Base-by-base conservation (phyloP, 2,797 vertebrate species). In the Sternotherus odoratus region DNA sequence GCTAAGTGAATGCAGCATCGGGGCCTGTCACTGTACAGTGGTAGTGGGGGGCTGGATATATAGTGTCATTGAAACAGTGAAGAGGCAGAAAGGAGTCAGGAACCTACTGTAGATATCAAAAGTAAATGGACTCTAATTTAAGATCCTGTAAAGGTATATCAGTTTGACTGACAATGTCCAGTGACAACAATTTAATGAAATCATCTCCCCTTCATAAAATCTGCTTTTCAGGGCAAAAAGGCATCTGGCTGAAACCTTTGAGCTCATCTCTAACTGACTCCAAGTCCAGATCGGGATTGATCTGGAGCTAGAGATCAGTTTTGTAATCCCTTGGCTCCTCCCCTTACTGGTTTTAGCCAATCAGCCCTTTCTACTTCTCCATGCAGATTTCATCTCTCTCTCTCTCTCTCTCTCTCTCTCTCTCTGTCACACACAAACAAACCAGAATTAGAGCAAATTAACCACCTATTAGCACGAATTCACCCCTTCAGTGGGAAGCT, bases 131-230 rank as follows among this genome's bases (percentile, higher is more conserved):
- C n/a, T 72, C 21, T 16, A 63, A 33, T 43, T 39, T 24, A 39
- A 72, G 36, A 72, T 39, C 23, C 66, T 21, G 43, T 39, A 23
- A 36, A 43, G 36, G 8, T 12, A 39, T 43, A 5, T 11, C 9
- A 26, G 13, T 23, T 74, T 63, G 33, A 63, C 80, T 23, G n/a
- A 49, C 51, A 9, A 24, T 12, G 1, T 12, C 51, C 49, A 2
- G 26, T 36, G 72, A 6, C 26, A 0, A 16, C 48, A 8, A 15
- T 75, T n/a, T 8, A 0, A 0, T 1, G 7, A 74, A 43, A 46
- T 43, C 19, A 30, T 12, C 12, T 49, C 48, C 26, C 74, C 74
- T 49, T 74, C 74, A 49, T 30, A 3, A 30, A 26, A n/a, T n/a
- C 51, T 49, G 51, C 39, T 56, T 39, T 50, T 33, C 75, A 77